Conservation (phyloP, 2,113 vertebrate genomes). For the Colinus virginianus region DNA sequence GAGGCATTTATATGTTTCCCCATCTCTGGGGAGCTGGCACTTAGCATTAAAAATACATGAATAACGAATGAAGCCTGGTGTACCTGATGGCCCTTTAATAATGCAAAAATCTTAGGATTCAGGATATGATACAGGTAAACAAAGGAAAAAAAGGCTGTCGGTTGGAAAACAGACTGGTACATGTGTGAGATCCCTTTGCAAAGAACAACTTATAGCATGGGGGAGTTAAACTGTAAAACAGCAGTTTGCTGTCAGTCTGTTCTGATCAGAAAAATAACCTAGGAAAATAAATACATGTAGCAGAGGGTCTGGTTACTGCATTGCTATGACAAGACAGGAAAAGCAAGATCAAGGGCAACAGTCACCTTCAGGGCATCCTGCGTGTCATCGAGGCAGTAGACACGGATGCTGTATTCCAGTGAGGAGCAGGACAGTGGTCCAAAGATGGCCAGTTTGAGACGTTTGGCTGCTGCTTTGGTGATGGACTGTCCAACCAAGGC, state of each 20-base stretch:
- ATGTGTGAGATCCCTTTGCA: background rate
- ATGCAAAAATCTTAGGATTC: conserved; percentile 71
- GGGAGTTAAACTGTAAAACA: conserved; percentile 41
- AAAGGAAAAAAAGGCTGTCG: conserved; percentile 39
- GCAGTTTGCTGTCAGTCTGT: conserved; percentile 44
- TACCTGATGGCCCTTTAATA: conserved; percentile 75
- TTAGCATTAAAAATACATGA: conserved; percentile 80
- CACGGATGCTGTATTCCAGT: conserved; percentile 91
- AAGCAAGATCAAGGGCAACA: background rate
- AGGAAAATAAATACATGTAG: background rate
- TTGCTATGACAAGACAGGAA: background rate
- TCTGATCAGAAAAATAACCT: conserved; percentile 27
- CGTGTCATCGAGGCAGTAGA: conserved; percentile 94
- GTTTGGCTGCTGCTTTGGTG: conserved; percentile 90
- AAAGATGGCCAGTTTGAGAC: conserved; percentile 92
- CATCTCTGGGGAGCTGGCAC: conserved; percentile 67
- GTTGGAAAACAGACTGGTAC: background rate
- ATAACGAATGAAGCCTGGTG: conserved; percentile 65
- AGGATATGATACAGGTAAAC: conserved; percentile 71
- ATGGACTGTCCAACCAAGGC: conserved; percentile 90
- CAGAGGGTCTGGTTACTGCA: background rate
- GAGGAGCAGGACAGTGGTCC: conserved; percentile 89
- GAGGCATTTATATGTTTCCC: conserved; percentile 73
- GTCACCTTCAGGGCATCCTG: conserved; percentile 93
- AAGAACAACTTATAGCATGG: background rate